Percentiles rank a stretch among this genome's conserved stretches.
Conservation (phyloP, 2,888 invertebrate species). For the Psylliodes chrysocephalus region DNA sequence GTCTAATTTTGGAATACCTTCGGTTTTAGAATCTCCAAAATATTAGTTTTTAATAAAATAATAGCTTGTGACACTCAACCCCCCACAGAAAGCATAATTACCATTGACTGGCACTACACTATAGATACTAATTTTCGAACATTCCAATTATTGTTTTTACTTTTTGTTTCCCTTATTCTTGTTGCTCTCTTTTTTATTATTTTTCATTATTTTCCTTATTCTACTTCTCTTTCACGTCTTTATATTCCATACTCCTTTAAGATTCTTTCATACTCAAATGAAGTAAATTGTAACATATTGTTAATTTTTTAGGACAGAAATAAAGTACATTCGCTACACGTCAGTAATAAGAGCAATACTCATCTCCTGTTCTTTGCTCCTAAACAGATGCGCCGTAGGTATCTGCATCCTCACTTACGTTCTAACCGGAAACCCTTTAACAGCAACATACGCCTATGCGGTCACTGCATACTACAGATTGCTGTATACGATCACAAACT, state of each 20-base stretch:
- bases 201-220: no score
- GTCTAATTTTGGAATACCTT: no score
- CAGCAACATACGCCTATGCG: constrained; percentile 76
- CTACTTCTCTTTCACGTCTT: no score
- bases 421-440: constrained; percentile 68
- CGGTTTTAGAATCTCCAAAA: no score
- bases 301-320: constrained; percentile 69
- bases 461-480: constrained; percentile 79
- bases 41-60: no score
- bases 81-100: no score
- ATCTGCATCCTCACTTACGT: constrained; percentile 82
- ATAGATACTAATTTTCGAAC: background rate
- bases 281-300: background rate
- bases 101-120: no score
- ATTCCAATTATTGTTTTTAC: no score
- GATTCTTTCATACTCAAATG: background rate
- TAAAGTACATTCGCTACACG: constrained; percentile 71
- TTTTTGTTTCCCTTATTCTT: no score
- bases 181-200: no score
- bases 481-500: constrained; percentile 73
- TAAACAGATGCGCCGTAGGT: constrained; percentile 85
- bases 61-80: no score
- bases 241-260: no score
- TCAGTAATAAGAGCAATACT: constrained; percentile 74
- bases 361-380: constrained; percentile 75